A percentile compares a stretch with the other conserved stretches of the same genome.
Evolutionary conservation across 2,113 vertebrate genomes (phyloP).

Genomic region (Oceanodroma tethys): DNA sequence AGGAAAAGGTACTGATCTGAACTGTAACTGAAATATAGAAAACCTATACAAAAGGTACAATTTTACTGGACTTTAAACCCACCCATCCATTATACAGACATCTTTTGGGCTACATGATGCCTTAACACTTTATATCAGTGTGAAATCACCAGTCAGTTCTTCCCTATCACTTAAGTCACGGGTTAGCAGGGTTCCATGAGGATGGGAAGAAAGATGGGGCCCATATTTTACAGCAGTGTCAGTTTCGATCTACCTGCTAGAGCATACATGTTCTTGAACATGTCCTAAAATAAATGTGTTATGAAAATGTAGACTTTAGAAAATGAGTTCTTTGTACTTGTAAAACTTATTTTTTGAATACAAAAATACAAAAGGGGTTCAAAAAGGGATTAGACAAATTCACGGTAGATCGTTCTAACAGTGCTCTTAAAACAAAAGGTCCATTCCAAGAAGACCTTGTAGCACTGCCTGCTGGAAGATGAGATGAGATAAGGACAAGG

Average conservation of each 20-base stretch:
- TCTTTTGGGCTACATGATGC: neutral
- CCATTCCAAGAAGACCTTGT: neutral
- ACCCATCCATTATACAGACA: neutral
- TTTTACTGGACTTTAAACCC: neutral
- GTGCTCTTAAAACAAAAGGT: neutral
- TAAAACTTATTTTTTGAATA: neutral
- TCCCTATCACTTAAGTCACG: neutral
- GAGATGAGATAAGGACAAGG: neutral
- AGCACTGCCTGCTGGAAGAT: neutral
- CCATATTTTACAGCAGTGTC: neutral
- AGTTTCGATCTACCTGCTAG: neutral
- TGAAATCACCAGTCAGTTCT: neutral
- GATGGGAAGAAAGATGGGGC: rapidly evolving
- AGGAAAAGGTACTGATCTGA: neutral
- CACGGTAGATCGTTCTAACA: neutral
- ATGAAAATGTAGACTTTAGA: neutral
- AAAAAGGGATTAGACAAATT: neutral
- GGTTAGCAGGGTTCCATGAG: neutral
- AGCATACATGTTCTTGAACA: neutral
- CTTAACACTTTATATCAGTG: neutral
- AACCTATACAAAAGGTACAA: neutral
- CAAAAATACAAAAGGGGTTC: neutral
- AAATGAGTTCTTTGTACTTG: neutral
- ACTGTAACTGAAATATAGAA: neutral
- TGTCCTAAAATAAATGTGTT: neutral